phyloP scores from a whole-genome alignment of 2,797 vertebrate genomes.

The Prionace glauca region DNA sequence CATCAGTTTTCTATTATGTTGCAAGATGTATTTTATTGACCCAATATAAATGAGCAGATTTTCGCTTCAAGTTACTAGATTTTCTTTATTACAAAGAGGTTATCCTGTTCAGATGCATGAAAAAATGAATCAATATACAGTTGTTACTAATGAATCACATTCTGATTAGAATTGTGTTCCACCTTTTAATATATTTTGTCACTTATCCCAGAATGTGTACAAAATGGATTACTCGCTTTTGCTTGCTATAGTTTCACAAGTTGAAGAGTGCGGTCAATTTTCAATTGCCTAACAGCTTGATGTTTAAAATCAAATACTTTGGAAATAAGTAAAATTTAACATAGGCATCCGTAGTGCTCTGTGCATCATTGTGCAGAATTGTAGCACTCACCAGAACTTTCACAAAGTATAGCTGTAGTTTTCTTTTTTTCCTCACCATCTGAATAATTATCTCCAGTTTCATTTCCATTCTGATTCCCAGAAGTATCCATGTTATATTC shows the following conservation, averaged over 20 bases:
- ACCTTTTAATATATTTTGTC: not conserved
- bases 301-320: not conserved
- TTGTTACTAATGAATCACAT: not conserved
- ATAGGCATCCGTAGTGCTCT: not conserved
- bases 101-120: not conserved
- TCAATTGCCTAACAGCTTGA: not conserved
- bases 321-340: not conserved
- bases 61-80: not conserved
- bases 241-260: not conserved
- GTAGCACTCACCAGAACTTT: constrained; percentile 53
- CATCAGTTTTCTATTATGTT: not conserved
- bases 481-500: constrained; percentile 56
- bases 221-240: not conserved
- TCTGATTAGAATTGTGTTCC: not conserved
- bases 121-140: not conserved
- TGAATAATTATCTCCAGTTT: constrained; percentile 55
- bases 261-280: not conserved
- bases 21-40: not conserved
- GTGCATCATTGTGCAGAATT: not conserved
- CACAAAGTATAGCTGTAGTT: constrained; percentile 51
- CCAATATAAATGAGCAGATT: not conserved
- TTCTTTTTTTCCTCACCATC: constrained; percentile 63
- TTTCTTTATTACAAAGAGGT: not conserved
- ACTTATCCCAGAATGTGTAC: not conserved
- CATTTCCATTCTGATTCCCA: constrained; percentile 46